These are phyloP conservation scores for Drosophila pseudotalamancana DNA, from an alignment of 2,888 invertebrate species.

Conservation along the genomic window DNA sequence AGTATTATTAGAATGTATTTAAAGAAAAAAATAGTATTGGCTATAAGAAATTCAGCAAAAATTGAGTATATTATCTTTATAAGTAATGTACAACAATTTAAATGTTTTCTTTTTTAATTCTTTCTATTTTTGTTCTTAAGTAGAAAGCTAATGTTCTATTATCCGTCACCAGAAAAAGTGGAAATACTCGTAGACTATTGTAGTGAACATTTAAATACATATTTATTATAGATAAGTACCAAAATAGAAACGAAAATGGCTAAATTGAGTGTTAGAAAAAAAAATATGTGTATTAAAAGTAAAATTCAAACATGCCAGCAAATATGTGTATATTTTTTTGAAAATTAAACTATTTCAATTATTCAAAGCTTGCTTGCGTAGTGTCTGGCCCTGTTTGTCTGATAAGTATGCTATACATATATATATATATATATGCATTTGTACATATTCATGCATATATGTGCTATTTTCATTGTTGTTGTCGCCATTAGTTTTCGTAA, in stretches of 20 bases:
- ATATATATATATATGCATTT: conserved; percentile 1
- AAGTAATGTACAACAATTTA: conserved; percentile 12
- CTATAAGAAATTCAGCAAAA: conserved; percentile 33
- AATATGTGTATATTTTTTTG: conserved; percentile 28
- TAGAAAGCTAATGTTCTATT: conserved; percentile 40
- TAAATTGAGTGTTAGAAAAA: conserved; percentile 53
- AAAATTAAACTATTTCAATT: conserved; percentile 30
- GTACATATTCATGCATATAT: conserved; percentile 16
- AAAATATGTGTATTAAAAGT: conserved; percentile 1
- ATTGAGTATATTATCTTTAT: conserved; percentile 4
- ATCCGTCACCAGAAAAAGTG: conserved; percentile 39
- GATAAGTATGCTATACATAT: conserved; percentile 3
- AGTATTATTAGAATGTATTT: conserved; percentile 74
- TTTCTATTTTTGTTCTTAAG: conserved; percentile 9
- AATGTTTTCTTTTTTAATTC: not conserved
- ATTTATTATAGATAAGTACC: conserved; percentile 18
- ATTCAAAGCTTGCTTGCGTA: conserved; percentile 52
- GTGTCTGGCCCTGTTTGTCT: conserved; percentile 30
- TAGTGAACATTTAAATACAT: conserved; percentile 22
- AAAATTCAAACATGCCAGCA: conserved; percentile 20
- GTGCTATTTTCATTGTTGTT: conserved; percentile 39
- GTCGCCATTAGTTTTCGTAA: conserved; percentile 44
- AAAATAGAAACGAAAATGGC: conserved; percentile 24
- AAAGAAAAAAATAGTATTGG: conserved; percentile 40
- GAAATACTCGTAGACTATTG: conserved; percentile 29